Conservation (phyloP, 2,113 vertebrate species). For the Scytalopus superciliaris region DNA sequence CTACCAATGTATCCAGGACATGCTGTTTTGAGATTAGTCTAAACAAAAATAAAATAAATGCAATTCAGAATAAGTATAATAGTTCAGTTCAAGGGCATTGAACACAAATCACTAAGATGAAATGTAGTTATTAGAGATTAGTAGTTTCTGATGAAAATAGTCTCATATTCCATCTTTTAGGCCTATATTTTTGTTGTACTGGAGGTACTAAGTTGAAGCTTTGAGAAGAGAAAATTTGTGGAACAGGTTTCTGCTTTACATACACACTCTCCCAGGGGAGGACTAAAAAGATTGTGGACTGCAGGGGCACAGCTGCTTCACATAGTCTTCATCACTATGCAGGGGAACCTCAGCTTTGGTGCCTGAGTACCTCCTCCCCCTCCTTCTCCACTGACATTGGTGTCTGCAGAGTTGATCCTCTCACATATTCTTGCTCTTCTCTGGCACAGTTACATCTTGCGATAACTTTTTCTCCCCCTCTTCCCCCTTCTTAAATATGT, state of each 20-base stretch:
- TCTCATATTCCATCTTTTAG: background rate
- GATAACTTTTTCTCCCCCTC: too few relatives aligned
- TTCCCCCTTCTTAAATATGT: background rate
- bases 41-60: background rate
- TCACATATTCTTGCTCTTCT: background rate
- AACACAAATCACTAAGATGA: background rate
- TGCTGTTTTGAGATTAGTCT: background rate
- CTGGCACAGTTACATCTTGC: rapidly evolving
- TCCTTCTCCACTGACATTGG: background rate
- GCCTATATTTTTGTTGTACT: background rate
- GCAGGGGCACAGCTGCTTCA: background rate
- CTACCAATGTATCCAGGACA: background rate
- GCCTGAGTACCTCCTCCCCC: background rate
- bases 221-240: background rate
- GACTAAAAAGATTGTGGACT: background rate
- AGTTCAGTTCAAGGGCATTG: background rate
- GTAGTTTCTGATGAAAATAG: background rate
- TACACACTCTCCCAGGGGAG: background rate
- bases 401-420: background rate
- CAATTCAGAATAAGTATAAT: background rate
- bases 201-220: background rate
- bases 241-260: background rate
- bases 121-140: background rate
- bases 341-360: background rate
- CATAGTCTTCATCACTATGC: background rate